phyloP scores from a whole-genome alignment of 1,140 invertebrate species.

The Eriosoma lanigerum region DNA sequence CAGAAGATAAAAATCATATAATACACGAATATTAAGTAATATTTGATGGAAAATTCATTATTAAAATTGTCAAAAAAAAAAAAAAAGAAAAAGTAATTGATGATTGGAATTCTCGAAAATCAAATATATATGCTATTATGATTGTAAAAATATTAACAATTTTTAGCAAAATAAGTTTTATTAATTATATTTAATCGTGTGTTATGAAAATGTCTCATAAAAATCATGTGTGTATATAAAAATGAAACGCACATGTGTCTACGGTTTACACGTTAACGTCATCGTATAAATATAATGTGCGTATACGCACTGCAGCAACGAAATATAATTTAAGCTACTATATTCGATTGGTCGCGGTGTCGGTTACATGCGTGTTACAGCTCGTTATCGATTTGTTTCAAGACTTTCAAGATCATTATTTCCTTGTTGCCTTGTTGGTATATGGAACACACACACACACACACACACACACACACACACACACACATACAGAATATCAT shows the following conservation, averaged over 20 bases:
- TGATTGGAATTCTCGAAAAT: no score
- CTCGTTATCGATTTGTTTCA: slow-evolving; percentile 45
- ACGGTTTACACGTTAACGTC: neutral
- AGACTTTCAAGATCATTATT: slow-evolving; percentile 40
- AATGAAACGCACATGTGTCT: neutral
- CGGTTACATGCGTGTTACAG: slow-evolving; percentile 42
- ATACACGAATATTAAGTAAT: no score
- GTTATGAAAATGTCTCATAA: no score
- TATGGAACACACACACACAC: slow-evolving; percentile 8
- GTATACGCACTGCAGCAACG: neutral
- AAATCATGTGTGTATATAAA: neutral
- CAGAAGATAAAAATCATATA: no score
- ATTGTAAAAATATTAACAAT: no score
- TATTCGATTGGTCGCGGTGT: slow-evolving; percentile 27
- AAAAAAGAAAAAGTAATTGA: no score
- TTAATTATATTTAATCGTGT: slow-evolving; percentile 29
- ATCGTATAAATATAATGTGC: neutral
- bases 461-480: neutral
- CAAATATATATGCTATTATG: no score
- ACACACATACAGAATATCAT: neutral
- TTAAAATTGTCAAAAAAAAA: no score
- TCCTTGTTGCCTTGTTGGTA: neutral
- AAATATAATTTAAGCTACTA: neutral
- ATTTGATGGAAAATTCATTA: no score
- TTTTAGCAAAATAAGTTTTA: no score